Evolutionary conservation across 2,888 invertebrate species (phyloP).

Genomic region (Sinhomidia bicolor): DNA sequence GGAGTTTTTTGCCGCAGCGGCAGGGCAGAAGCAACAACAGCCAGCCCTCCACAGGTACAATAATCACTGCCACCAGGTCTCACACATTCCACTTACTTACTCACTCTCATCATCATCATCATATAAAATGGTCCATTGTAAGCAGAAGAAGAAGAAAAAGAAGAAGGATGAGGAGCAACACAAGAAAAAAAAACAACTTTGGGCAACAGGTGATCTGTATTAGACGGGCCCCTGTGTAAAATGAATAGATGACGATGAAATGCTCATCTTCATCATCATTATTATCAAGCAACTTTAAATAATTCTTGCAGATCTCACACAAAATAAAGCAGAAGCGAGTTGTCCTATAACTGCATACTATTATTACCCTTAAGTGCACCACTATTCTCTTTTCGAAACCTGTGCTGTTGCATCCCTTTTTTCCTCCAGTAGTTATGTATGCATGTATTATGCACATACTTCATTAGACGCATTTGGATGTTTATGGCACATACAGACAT

Average conservation of each 20-base stretch:
- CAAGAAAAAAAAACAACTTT: conserved; percentile 60
- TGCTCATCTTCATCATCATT: conserved; percentile 16
- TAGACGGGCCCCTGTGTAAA: conserved; percentile 54
- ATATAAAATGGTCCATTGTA: conserved; percentile 62
- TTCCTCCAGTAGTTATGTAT: neutral
- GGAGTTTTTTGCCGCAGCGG: conserved; percentile 68
- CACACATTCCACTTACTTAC: conserved; percentile 74
- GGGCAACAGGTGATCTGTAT: conserved; percentile 70
- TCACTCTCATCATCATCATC: conserved; percentile 70
- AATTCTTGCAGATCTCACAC: conserved; percentile 50
- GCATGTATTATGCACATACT: neutral
- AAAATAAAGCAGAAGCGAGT: conserved; percentile 4
- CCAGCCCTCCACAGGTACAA: conserved; percentile 69
- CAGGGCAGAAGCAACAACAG: conserved; percentile 62
- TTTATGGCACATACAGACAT: neutral
- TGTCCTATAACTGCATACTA: neutral
- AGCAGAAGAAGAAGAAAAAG: neutral
- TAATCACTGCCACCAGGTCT: conserved; percentile 75
- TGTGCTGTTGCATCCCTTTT: neutral
- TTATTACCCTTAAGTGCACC: conserved; percentile 45
- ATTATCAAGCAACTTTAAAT: conserved; percentile 13
- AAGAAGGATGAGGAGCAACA: too few relatives aligned
- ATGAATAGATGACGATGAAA: conserved; percentile 7
- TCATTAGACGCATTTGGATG: neutral
- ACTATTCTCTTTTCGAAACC: neutral